These are phyloP conservation scores for Agrochola lota DNA, from an alignment of 2,888 invertebrate genomes.

Conservation along the genomic window DNA sequence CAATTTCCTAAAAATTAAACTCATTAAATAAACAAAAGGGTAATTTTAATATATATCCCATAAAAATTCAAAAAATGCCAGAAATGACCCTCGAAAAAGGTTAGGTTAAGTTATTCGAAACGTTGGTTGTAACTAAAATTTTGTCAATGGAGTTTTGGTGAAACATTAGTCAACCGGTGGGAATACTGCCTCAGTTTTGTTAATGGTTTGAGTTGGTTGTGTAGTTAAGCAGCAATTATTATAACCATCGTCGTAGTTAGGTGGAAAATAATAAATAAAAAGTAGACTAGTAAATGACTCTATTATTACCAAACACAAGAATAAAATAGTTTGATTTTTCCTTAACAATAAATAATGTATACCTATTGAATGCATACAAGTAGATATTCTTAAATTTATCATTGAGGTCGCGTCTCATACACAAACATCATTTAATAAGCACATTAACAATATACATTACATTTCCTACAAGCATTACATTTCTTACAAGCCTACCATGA, in stretches of 20 bases:
- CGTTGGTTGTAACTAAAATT: too few relatives aligned
- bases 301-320: constrained; percentile 5
- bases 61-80: too few relatives aligned
- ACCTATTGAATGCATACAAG: neutral
- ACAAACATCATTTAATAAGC: constrained; percentile 4
- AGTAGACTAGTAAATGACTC: constrained; percentile 12
- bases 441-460: neutral
- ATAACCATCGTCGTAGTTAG: neutral
- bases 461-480: constrained; percentile 15
- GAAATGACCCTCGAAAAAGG: too few relatives aligned
- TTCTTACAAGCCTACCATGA: neutral
- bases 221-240: neutral
- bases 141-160: too few relatives aligned
- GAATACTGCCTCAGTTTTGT: neutral
- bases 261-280: neutral
- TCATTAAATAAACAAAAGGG: too few relatives aligned
- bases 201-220: neutral
- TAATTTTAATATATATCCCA: too few relatives aligned
- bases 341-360: constrained; percentile 7
- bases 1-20: too few relatives aligned
- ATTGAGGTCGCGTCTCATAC: constrained; percentile 17
- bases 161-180: too few relatives aligned
- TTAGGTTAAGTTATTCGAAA: too few relatives aligned
- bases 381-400: constrained; percentile 4
- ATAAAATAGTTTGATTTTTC: neutral